Evolutionary conservation across 2,113 vertebrate genomes (phyloP), one percentile per base, ranked within the genome.

Genomic region (Pagrus major): DNA sequence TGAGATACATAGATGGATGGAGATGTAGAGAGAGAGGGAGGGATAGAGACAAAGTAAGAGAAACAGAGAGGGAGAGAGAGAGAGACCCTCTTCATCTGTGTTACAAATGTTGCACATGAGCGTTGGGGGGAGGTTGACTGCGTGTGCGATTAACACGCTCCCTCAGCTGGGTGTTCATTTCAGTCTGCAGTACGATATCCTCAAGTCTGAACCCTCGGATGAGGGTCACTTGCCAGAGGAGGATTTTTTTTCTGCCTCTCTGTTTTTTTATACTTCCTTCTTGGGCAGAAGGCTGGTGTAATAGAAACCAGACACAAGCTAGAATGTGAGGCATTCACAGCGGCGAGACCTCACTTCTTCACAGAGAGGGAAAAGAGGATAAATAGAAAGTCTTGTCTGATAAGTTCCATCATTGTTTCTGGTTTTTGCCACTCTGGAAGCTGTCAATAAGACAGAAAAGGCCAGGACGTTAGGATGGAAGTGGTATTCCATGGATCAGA

Each of bases 301-400:
- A 92, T 87, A 91, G 92, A 92, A 93, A 89, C 88, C 91, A 91
- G 93, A 93, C 86, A 76, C 81, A 54, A 80, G 84, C 76, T 90
- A 93, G 90, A 91, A 92, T 90, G 92, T 87, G 87, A 93, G 88
- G 87, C 88, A 80, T 88, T 83, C 84, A 76, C 71, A 67, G 80
- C 66, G 41, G 81, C 27, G 46, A 83, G 83, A 88, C 58, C 61
- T 89, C 64, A 76, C 82, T 65, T 84, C 80, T 78, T 52, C 60
- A 64, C 69, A 73, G 87, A 70, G 79, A 68, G 69, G 54, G 52
- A 76, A 85, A 85, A 81, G 37, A 31, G 73, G 78, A 75, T 37
- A 47, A 82, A 78, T 42, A 74, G 39, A 56, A 55, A 61, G 65
- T 71, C 47, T 37, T 49, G 58, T 35, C 29, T 37, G 12, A 66